Evolutionary conservation across 2,113 vertebrate species (phyloP).

Genomic region (Sapajus apella): DNA sequence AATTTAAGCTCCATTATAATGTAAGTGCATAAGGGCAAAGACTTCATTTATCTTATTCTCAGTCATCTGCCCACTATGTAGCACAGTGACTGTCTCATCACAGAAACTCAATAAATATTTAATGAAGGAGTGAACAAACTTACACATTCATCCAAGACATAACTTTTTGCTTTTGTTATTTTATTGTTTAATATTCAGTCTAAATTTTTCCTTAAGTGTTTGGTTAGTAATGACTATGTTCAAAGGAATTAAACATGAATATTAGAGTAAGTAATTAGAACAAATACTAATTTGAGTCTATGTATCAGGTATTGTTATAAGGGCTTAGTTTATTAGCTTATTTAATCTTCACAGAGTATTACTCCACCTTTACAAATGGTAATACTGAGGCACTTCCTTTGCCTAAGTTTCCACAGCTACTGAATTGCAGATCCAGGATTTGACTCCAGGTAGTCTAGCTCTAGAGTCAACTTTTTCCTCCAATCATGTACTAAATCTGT

Average conservation of each 20-base stretch:
- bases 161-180: slow-evolving; percentile 9
- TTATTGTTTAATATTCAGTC: neutral
- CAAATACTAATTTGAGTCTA: neutral
- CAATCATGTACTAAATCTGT: neutral
- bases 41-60: slow-evolving; percentile 23
- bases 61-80: neutral
- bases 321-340: neutral
- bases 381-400: neutral
- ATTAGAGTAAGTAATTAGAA: neutral
- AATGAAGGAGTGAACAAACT: neutral
- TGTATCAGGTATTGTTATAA: neutral
- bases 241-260: slow-evolving; percentile 4
- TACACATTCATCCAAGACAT: neutral
- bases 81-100: neutral
- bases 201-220: neutral
- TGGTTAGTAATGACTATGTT: neutral
- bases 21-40: neutral
- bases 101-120: slow-evolving; percentile 24
- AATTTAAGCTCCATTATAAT: slow-evolving; percentile 27
- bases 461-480: neutral
- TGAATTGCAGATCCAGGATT: neutral
- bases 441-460: neutral
- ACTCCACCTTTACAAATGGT: neutral
- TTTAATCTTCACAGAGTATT: neutral
- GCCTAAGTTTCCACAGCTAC: neutral